Conservation (phyloP, 2,888 invertebrate genomes). For the Cantharis lateralis region DNA sequence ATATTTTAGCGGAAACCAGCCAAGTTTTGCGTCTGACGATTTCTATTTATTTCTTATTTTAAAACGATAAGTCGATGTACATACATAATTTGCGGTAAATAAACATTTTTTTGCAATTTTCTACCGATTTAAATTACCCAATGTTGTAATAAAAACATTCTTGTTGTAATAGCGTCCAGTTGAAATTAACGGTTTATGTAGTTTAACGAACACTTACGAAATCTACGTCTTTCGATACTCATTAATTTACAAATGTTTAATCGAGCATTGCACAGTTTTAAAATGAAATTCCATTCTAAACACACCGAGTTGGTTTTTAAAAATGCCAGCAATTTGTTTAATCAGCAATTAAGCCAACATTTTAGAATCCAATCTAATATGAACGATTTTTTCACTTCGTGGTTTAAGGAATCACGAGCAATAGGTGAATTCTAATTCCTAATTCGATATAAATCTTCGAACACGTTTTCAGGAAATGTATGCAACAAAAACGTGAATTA, state of each 20-base stretch:
- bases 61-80: background rate
- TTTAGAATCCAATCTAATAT: background rate
- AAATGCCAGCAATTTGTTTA: background rate
- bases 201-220: slow-evolving; percentile 1
- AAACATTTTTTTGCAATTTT: background rate
- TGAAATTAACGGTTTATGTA: slow-evolving; percentile 1
- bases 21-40: background rate
- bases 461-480: slow-evolving; percentile 36
- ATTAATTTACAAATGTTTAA: background rate
- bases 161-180: background rate
- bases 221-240: background rate
- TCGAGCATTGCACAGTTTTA: background rate
- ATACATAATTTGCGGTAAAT: background rate
- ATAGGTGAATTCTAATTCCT: slow-evolving; percentile 32
- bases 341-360: background rate
- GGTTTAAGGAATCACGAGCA: slow-evolving; percentile 26
- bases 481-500: slow-evolving; percentile 31
- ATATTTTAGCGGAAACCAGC: background rate
- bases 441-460: slow-evolving; percentile 38
- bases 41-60: background rate
- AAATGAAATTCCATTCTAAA: background rate
- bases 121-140: background rate
- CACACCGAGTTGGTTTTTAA: background rate
- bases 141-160: background rate
- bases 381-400: background rate